Evolutionary conservation across 2,113 vertebrate species (phyloP), one percentile per base, ranked within the genome.

Genomic region (Speoplatyrhinus poulsoni): DNA sequence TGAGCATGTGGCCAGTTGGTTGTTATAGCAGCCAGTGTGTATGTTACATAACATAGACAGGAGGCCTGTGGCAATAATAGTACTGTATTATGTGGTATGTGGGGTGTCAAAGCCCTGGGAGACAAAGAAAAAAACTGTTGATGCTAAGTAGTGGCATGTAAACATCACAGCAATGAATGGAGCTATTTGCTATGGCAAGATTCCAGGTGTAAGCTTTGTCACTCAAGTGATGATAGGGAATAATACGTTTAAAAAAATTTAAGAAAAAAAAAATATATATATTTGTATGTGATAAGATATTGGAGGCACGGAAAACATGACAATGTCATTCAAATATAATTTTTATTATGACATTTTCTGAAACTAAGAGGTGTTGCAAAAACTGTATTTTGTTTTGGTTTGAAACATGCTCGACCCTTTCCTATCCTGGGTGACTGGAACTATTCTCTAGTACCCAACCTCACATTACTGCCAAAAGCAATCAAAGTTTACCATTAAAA

Each of bases 11-110:
- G 58, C 69, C 46, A n/a, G 48, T 59, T 1, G 62, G 83, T 93
- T 73, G 90, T 89, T 88, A 93, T 88, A 90, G 89, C 90, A 92
- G 85, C 74, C 81, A 60, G 78, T 93, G 89, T 93, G 91, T 91
- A 78, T 76, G 86, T 93, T 91, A 85, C 71, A 84, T 90, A 92
- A 92, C 72, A 76, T 73, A 76, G 66, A 62, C 65, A 70, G 69
- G 59, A 41, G 62, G 65, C 57, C 47, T 16, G 65, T 64, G 57
- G 81, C 78, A 88, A 75, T 83, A 73, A 81, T 82, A 89, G 79
- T 71, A n/a, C 62, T 57, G 48, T 73, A 73, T 74, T 69, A 68
- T 75, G 79, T 71, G 62, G 81, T 79, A 80, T 71, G 72, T 73
- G 56, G 77, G 64, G 85, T 76, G 82, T 76, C 9, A 65, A 76